These are phyloP conservation scores for Indicator indicator DNA, from an alignment of 2,113 vertebrate genomes.

Conservation along the genomic window DNA sequence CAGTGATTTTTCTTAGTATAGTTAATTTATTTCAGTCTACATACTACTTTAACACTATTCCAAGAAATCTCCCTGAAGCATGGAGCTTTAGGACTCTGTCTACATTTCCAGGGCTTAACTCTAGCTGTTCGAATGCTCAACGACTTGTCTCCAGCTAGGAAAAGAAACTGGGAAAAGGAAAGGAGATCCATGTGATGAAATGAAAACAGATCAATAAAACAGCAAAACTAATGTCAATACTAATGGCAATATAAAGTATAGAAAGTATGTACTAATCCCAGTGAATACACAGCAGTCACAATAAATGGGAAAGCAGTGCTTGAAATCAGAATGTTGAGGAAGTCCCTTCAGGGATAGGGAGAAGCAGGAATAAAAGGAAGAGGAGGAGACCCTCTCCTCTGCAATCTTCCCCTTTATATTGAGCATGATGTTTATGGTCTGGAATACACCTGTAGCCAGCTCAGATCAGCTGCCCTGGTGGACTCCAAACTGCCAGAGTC, in stretches of 20 bases:
- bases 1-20: background rate
- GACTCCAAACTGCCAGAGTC: background rate
- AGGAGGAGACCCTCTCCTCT: too few species aligned
- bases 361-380: background rate
- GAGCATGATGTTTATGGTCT: background rate
- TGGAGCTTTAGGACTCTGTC: background rate
- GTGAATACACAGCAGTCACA: background rate
- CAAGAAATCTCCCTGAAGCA: background rate
- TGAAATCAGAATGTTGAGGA: background rate
- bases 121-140: background rate
- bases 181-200: background rate
- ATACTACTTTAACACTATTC: background rate
- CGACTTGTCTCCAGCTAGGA: background rate
- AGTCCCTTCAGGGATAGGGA: background rate
- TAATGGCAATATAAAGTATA: background rate
- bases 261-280: background rate
- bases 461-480: background rate
- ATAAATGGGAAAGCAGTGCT: background rate
- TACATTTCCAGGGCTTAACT: background rate
- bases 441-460: background rate
- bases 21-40: background rate
- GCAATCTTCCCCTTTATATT: background rate
- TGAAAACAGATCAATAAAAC: background rate
- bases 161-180: background rate
- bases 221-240: background rate